These are phyloP conservation scores for Unio delphinus DNA, from an alignment of 2,888 invertebrate species.

Conservation along the genomic window DNA sequence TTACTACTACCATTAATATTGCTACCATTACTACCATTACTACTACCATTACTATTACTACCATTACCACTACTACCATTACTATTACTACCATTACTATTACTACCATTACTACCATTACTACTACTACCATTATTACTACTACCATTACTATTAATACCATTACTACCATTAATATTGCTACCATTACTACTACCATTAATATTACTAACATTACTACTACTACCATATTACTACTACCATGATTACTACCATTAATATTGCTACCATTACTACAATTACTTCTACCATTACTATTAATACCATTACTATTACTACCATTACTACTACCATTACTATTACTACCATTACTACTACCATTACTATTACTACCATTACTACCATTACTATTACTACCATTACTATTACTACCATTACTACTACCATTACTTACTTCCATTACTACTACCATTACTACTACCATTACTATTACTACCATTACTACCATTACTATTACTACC, in stretches of 20 bases:
- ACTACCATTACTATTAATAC: slow-evolving; percentile 31
- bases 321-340: too few relatives aligned
- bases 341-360: too few relatives aligned
- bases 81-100: slow-evolving; percentile 27
- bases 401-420: too few relatives aligned
- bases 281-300: too few relatives aligned
- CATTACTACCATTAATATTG: slow-evolving; percentile 21
- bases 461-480: slow-evolving; percentile 24
- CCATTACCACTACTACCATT: slow-evolving; percentile 29
- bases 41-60: slow-evolving; percentile 26
- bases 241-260: too few relatives aligned
- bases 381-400: too few relatives aligned
- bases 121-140: slow-evolving; percentile 24
- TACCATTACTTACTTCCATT: too few relatives aligned
- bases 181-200: slow-evolving; percentile 18
- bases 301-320: too few relatives aligned
- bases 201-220: slow-evolving; percentile 27
- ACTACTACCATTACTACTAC: slow-evolving; percentile 30
- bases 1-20: slow-evolving; percentile 30
- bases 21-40: slow-evolving; percentile 28
- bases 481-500: slow-evolving; percentile 31
- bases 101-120: slow-evolving; percentile 26
- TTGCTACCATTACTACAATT: too few relatives aligned
- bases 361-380: too few relatives aligned
- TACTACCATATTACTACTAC: slow-evolving; percentile 26